phyloP scores from a whole-genome alignment of 1,140 invertebrate species.

The Ooceraea biroi region DNA sequence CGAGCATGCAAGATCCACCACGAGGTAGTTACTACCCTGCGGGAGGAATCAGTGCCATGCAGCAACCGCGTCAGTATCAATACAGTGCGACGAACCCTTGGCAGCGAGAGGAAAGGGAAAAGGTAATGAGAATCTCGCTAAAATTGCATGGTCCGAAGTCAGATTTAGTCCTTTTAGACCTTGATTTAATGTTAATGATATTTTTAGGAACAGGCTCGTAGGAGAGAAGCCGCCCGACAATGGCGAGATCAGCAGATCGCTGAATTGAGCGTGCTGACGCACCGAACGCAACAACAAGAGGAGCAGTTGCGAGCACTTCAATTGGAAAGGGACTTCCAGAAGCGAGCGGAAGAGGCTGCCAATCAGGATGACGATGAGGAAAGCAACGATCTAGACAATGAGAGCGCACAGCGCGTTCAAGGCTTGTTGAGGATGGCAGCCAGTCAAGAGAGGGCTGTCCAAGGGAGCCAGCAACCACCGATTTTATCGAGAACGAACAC shows the following conservation, averaged over 20 bases:
- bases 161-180: neutral
- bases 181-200: constrained; percentile 1
- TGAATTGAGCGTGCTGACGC: constrained; percentile 89
- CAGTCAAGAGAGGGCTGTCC: constrained; percentile 78
- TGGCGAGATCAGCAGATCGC: constrained; percentile 95
- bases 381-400: constrained; percentile 83
- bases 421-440: constrained; percentile 82
- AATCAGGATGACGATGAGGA: constrained; percentile 92
- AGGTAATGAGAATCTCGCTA: constrained; percentile 83
- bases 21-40: constrained; percentile 91
- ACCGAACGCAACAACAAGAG: constrained; percentile 92
- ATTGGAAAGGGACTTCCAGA: constrained; percentile 95
- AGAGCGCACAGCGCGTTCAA: constrained; percentile 85
- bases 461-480: constrained; percentile 69
- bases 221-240: constrained; percentile 90
- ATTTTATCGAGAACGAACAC: constrained; percentile 74
- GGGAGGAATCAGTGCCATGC: constrained; percentile 75
- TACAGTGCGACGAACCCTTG: constrained; percentile 91
- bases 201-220: constrained; percentile 88
- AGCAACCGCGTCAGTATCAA: constrained; percentile 85
- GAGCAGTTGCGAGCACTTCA: constrained; percentile 94
- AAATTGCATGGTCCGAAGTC: neutral
- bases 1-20: constrained; percentile 91
- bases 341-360: constrained; percentile 92
- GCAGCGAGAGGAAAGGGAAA: constrained; percentile 95